Evolutionary conservation across 2,888 invertebrate genomes (phyloP).

Genomic region (Drosophila koepferae): DNA sequence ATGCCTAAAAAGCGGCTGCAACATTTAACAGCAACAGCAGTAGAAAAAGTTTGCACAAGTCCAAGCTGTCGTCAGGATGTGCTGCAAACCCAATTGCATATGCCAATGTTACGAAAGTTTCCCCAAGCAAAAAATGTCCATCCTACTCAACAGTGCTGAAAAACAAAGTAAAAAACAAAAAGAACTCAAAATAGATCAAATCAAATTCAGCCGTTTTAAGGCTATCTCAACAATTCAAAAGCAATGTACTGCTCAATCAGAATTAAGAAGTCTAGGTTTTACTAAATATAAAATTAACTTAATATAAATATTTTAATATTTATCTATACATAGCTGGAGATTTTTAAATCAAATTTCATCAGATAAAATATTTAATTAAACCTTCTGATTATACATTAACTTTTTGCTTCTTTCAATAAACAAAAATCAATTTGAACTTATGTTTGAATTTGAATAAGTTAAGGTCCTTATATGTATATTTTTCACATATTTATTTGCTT

Average conservation of each 20-base stretch:
- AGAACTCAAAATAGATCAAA: neutral
- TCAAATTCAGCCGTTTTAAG: neutral
- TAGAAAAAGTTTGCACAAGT: conserved; percentile 72
- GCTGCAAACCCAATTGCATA: conserved; percentile 81
- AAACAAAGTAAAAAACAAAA: neutral
- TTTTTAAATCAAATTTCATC: too few relatives aligned
- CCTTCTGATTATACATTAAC: too few relatives aligned
- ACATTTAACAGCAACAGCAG: conserved; percentile 71
- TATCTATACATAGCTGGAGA: too few relatives aligned
- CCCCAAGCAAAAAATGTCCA: conserved; percentile 34
- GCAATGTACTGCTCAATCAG: too few relatives aligned
- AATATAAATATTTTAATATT: too few relatives aligned
- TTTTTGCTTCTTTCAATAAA: too few relatives aligned
- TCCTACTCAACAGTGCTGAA: conserved; percentile 47
- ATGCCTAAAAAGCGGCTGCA: conserved; percentile 56
- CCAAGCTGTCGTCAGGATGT: conserved; percentile 80
- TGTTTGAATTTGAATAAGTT: too few relatives aligned
- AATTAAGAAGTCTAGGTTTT: too few relatives aligned
- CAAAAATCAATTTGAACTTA: too few relatives aligned
- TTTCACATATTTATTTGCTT: neutral
- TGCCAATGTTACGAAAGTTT: conserved; percentile 76
- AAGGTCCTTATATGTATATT: neutral
- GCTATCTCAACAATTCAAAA: conserved; percentile 4
- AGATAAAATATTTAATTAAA: too few relatives aligned
- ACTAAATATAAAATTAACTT: too few relatives aligned